These are phyloP conservation scores for Leptosomus discolor DNA, from an alignment of 2,113 vertebrate genomes.

Conservation along the genomic window DNA sequence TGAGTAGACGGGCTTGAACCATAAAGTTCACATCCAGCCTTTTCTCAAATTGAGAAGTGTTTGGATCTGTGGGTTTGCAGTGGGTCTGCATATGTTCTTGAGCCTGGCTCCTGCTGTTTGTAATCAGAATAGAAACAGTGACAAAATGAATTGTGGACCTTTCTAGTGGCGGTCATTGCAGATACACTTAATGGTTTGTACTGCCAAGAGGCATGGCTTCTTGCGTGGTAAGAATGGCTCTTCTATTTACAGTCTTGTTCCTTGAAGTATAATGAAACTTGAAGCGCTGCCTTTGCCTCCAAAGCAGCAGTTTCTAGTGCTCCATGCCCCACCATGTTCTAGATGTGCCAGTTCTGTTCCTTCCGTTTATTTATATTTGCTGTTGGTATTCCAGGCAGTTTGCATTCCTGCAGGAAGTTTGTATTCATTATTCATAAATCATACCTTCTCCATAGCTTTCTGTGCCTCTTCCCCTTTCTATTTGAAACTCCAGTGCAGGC, in stretches of 20 bases:
- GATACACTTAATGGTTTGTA: not conserved
- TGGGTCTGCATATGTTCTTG: not conserved
- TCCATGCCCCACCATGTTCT: fast-evolving
- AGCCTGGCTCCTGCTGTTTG: not conserved
- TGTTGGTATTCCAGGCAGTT: not conserved
- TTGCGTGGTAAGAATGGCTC: not conserved
- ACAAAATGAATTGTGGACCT: not conserved
- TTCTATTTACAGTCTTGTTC: not conserved
- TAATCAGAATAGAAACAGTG: not conserved
- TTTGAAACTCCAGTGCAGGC: not conserved
- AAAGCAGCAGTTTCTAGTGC: not conserved
- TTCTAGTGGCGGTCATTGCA: not conserved
- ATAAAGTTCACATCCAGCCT: not conserved
- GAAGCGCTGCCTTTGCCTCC: not conserved
- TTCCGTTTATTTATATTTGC: not conserved
- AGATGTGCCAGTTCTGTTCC: not conserved
- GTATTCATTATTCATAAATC: not conserved
- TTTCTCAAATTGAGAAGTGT: not conserved
- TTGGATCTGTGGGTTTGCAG: not conserved
- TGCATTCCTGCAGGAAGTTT: not conserved
- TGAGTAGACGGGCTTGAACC: not conserved
- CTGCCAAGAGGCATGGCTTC: not conserved
- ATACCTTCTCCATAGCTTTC: not conserved
- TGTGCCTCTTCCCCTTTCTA: not conserved
- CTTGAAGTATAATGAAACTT: not conserved